phyloP scores from a whole-genome alignment of 37 sponge, comb jelly and placozoan species.

The Spongilla lacustris region DNA sequence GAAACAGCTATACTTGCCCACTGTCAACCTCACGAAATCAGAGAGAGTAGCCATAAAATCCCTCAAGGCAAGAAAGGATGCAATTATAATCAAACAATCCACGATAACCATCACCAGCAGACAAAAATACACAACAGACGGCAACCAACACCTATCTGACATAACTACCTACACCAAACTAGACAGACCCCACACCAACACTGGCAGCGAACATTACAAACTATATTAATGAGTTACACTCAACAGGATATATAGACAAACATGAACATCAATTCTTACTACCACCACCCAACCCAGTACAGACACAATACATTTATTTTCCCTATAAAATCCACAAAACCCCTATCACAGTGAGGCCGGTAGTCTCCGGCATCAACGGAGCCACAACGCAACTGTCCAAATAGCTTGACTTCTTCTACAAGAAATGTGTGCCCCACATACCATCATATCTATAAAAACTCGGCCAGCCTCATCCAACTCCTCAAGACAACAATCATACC shows the following conservation, averaged over 20 bases:
- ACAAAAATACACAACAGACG: no score
- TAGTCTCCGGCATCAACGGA: background rate
- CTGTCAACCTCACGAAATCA: no score
- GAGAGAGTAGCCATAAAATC: no score
- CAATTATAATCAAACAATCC: no score
- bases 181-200: no score
- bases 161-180: no score
- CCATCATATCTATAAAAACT: background rate
- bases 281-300: background rate
- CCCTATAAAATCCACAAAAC: background rate
- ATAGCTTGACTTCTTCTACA: background rate
- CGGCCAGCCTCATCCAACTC: background rate
- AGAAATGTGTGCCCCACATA: background rate
- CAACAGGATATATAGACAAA: background rate
- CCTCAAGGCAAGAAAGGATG: no score
- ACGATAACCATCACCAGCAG: no score
- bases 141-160: no score
- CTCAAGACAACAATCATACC: background rate
- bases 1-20: no score
- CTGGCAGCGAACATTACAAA: no score
- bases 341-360: background rate
- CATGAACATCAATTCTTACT: background rate
- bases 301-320: background rate
- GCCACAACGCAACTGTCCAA: background rate
- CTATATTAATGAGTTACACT: no score